Conservation (phyloP, 2,113 vertebrate genomes). For the Pygoscelis adeliae region DNA sequence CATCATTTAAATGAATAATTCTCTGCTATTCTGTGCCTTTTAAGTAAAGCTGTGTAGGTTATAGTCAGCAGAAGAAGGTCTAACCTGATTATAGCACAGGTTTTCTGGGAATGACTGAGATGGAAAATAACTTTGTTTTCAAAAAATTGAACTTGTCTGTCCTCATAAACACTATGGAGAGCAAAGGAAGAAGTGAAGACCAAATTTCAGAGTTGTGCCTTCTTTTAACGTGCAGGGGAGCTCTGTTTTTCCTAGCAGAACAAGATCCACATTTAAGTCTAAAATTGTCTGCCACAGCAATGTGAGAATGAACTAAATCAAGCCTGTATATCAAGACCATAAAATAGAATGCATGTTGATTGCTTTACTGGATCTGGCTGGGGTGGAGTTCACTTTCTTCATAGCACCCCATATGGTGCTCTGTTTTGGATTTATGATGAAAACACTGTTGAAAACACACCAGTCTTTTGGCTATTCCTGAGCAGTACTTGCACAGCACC, state of each 20-base stretch:
- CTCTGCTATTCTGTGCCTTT: not conserved
- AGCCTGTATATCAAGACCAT: not conserved
- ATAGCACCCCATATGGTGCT: not conserved
- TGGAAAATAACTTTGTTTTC: not conserved
- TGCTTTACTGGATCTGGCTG: not conserved
- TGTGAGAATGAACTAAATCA: not conserved
- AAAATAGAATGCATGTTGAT: not conserved
- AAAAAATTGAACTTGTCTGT: not conserved
- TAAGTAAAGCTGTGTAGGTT: not conserved
- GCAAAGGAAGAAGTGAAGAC: not conserved
- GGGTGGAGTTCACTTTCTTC: not conserved
- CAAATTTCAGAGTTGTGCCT: not conserved
- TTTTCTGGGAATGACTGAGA: not conserved
- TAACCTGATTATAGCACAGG: not conserved
- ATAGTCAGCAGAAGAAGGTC: not conserved
- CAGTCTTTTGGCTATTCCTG: not conserved
- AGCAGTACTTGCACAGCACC: not conserved
- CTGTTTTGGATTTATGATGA: not conserved
- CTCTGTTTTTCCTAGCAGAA: not conserved
- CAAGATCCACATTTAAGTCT: not conserved
- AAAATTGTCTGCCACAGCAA: not conserved
- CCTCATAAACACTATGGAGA: not conserved
- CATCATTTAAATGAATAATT: not conserved
- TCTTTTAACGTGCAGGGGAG: not conserved
- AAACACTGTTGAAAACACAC: not conserved